Evolutionary conservation across 2,113 vertebrate genomes (phyloP), one percentile per base, ranked within the genome.

Genomic region (Mirza zaza): DNA sequence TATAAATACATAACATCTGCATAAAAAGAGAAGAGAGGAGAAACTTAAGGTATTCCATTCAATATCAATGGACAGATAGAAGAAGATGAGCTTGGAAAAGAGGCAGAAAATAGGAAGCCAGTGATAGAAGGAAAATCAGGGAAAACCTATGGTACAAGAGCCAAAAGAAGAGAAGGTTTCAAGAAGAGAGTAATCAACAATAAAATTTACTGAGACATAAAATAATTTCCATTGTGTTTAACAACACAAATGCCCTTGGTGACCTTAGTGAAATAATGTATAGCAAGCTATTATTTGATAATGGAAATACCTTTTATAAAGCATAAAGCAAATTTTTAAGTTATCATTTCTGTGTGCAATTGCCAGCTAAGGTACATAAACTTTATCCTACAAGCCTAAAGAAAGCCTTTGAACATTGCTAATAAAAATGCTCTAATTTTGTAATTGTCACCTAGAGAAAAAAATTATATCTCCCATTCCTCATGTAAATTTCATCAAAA

Each of bases 371-470:
- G 14, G 3, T 36, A 36, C 17, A 81, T 61, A 81, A 94, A 82
- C 13, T 88, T 65, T 85, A 34, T 68, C 61, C 39, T 59, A 32
- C 1, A 21, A 7, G 17, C 52, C 36, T 89, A 92, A 96, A 88
- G 23, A n/a, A 93, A 85, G 29, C 2, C 32, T 82, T 85, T 79
- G 45, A 90, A 85, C 23, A 95, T 59, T 6, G 29, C 18, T 85
- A 77, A 94, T 86, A 91, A 96, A 95, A 87, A 55, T 68, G 50
- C 8, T 67, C 59, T 92, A 45, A 87, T 50, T 87, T 61, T 57
- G 42, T 81, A 82, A 67, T 25, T 3, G 91, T 94, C 32, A 52
- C 8, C n/a, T 71, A 65, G 7, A 39, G 45, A 95, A 92, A 75
- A 42, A 23, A 14, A n/a, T 65, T 59, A 23, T 75, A 76, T 11